Evolutionary conservation across 1,140 invertebrate genomes (phyloP).

Genomic region (Drosophila pandora): DNA sequence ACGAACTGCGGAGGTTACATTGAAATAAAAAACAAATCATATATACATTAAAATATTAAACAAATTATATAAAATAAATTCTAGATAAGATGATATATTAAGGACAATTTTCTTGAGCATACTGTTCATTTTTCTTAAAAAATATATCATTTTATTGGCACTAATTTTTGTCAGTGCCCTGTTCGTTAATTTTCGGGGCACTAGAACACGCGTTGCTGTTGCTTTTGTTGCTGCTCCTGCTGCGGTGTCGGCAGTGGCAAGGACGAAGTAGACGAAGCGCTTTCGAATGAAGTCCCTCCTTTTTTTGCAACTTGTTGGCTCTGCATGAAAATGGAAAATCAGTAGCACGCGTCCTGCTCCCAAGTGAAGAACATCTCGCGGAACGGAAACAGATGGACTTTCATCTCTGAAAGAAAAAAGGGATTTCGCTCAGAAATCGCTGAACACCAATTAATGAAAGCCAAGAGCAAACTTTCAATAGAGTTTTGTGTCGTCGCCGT

Average conservation of each 20-base stretch:
- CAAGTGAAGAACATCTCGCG: conserved; percentile 52
- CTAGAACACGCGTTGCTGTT: conserved; percentile 41
- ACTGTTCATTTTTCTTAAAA: neutral
- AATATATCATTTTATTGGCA: neutral
- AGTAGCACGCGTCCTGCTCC: conserved; percentile 71
- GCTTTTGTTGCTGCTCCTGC: conserved; percentile 12
- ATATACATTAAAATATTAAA: neutral
- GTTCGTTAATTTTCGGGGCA: conserved; percentile 48
- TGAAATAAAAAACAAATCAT: neutral
- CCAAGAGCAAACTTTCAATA: conserved; percentile 48
- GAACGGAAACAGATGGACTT: conserved; percentile 2
- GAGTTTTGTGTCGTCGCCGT: conserved; percentile 35
- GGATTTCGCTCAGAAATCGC: conserved; percentile 29
- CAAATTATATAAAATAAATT: neutral
- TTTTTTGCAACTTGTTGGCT: conserved; percentile 71
- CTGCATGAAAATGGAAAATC: conserved; percentile 62
- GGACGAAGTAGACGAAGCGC: conserved; percentile 48
- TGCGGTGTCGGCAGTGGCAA: conserved; percentile 45
- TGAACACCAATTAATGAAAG: conserved; percentile 51
- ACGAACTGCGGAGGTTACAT: conserved; percentile 1
- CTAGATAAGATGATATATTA: neutral
- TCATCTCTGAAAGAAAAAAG: neutral
- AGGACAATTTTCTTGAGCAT: too few relatives aligned
- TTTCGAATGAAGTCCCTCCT: conserved; percentile 50
- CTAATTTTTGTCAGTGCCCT: conserved; percentile 11